phyloP scores from a whole-genome alignment of 2,113 vertebrate genomes.

The Brachyistius frenatus region DNA sequence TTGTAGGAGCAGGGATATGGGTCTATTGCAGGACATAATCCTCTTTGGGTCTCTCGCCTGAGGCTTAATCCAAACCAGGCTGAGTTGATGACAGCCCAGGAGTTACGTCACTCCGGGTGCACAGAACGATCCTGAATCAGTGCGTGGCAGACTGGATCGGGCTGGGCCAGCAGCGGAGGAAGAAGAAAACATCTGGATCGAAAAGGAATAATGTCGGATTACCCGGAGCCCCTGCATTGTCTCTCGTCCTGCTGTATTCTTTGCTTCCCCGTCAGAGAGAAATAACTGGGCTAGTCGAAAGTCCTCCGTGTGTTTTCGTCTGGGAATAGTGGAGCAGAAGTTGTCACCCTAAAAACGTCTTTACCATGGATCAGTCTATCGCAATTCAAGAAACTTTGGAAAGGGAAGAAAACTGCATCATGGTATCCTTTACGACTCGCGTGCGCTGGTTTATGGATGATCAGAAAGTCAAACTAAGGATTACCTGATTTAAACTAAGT shows the following conservation, averaged over 20 bases:
- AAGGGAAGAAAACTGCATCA: constrained; percentile 84
- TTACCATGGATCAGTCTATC: constrained; percentile 92
- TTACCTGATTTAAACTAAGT: background rate
- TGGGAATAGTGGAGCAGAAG: background rate
- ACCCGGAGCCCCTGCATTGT: background rate
- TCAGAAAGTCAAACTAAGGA: background rate
- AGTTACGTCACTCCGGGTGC: constrained; percentile 73
- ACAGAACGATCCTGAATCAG: constrained; percentile 29
- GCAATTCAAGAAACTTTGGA: constrained; percentile 91
- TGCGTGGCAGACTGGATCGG: constrained; percentile 80
- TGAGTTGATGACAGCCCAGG: constrained; percentile 48
- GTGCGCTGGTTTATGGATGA: background rate
- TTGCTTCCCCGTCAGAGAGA: background rate
- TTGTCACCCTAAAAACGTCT: constrained; percentile 9
- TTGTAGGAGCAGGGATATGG: background rate
- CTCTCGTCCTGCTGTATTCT: background rate
- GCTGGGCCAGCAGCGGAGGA: constrained; percentile 23
- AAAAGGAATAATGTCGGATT: constrained; percentile 50
- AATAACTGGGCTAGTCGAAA: background rate
- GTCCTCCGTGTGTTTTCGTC: constrained; percentile 6
- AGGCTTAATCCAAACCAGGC: constrained; percentile 43
- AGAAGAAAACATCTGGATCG: constrained; percentile 51
- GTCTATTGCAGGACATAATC: background rate
- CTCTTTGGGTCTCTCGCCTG: background rate
- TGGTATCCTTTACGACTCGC: constrained; percentile 88